Evolutionary conservation across 2,113 vertebrate species (phyloP), one percentile per base, ranked within the genome.

Genomic region (pig (Sus scrofa)): DNA sequence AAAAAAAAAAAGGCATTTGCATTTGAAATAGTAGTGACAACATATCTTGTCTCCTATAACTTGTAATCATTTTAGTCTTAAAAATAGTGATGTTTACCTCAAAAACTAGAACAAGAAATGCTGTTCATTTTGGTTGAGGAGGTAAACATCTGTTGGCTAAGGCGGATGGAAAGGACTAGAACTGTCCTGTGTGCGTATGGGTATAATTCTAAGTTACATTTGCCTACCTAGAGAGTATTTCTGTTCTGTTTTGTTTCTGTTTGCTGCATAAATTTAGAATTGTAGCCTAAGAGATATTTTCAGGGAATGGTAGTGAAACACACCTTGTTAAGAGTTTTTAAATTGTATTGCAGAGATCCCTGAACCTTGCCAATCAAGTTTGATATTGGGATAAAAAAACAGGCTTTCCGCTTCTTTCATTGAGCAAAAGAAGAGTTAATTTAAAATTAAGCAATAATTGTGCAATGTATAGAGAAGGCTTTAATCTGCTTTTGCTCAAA

Each of bases 391-490:
- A 16, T 62, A 58, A 19, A 77, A 58, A 67, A 52, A 44, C 6
- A 52, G 11, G 3, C 20, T 22, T 93, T 93, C 44, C 67, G 15
- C 58, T 91, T 84, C 81, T 86, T 79, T 93, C 50, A 30, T 10
- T n/a, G 30, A 65, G 14, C 22, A n/a, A 19, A 30, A 63, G 18
- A 94, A 52, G 77, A 34, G 1, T 85, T 90, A 83, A n/a, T 86
- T 94, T 82, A 50, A 13, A 83, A 30, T 98, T 97, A 92, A 93
- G 98, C 97, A 94, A 84, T 84, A 81, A 1, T 92, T 95, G 73
- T 96, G 97, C 95, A 98, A 97, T 91, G 12, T 18, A 95, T n/a
- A 91, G 97, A 98, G 98, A 98, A 97, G 97, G 65, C 7, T 32
- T 73, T 22, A 77, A 83, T 91, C 82, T 93, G 54, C 82, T 67